These are phyloP conservation scores for Atta cephalotes DNA, from an alignment of 1,140 invertebrate species.

Conservation along the genomic window DNA sequence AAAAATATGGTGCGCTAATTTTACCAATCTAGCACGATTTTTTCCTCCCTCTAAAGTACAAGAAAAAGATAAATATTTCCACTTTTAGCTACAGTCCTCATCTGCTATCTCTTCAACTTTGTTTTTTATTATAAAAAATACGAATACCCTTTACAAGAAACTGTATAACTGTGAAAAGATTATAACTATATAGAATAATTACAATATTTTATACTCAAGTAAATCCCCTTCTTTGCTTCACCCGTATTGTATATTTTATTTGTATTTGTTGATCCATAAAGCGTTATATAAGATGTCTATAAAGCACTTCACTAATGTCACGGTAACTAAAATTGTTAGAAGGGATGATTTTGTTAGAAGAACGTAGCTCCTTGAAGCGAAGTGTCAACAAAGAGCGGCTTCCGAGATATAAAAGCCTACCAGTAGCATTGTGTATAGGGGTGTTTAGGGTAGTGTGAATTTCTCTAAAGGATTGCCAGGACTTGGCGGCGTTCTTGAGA, in stretches of 20 bases:
- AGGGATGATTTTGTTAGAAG: conserved; percentile 32
- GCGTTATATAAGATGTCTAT: conserved; percentile 4
- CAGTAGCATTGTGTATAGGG: conserved; percentile 59
- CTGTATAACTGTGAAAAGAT: background rate
- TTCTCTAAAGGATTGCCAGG: conserved; percentile 76
- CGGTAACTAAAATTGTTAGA: conserved; percentile 37
- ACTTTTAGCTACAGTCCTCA: too few species aligned
- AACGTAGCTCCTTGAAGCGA: conserved; percentile 25
- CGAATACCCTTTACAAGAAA: too few species aligned
- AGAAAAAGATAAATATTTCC: too few species aligned
- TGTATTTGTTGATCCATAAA: background rate
- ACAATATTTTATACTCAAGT: background rate
- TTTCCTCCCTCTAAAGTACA: too few species aligned
- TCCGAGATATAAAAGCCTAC: conserved; percentile 36
- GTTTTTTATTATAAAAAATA: too few species aligned
- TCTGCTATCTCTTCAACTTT: too few species aligned
- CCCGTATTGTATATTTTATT: background rate
- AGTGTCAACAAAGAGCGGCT: conserved; percentile 55
- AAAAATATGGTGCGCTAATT: too few species aligned
- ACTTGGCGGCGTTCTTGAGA: conserved; percentile 74
- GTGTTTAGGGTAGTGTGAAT: conserved; percentile 76
- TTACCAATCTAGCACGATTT: too few species aligned
- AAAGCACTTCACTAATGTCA: conserved; percentile 1
- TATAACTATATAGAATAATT: background rate
- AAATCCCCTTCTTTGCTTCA: background rate